These are phyloP conservation scores for Macrophya alboannulata DNA, from an alignment of 2,888 invertebrate genomes.

Conservation along the genomic window DNA sequence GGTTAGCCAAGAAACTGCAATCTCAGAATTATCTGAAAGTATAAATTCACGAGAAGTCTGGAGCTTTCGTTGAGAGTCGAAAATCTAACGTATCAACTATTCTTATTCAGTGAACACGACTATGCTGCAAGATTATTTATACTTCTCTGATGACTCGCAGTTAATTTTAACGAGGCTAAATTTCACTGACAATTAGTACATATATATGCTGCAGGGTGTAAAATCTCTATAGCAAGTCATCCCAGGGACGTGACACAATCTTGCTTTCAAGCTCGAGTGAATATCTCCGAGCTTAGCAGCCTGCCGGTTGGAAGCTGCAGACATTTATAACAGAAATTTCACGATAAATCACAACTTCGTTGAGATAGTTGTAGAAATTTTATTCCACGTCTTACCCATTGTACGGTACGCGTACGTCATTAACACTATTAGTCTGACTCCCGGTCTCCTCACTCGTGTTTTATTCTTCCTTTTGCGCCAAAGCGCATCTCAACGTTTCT, in stretches of 20 bases:
- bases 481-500: not conserved
- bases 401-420: not conserved
- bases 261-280: constrained; percentile 39
- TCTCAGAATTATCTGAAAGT: not conserved
- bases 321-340: not conserved
- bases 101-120: not conserved
- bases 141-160: not conserved
- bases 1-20: not conserved
- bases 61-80: not conserved
- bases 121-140: not conserved
- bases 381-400: not conserved
- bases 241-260: constrained; percentile 28
- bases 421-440: not conserved
- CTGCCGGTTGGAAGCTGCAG: not conserved
- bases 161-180: not conserved
- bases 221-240: constrained; percentile 13
- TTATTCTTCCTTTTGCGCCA: not conserved
- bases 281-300: not conserved
- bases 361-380: not conserved
- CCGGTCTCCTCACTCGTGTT: not conserved
- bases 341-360: not conserved
- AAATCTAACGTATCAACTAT: not conserved
- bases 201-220: not conserved
- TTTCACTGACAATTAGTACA: not conserved
- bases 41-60: not conserved